Evolutionary conservation across 2,888 invertebrate species (phyloP).

Genomic region (Formica aserva): DNA sequence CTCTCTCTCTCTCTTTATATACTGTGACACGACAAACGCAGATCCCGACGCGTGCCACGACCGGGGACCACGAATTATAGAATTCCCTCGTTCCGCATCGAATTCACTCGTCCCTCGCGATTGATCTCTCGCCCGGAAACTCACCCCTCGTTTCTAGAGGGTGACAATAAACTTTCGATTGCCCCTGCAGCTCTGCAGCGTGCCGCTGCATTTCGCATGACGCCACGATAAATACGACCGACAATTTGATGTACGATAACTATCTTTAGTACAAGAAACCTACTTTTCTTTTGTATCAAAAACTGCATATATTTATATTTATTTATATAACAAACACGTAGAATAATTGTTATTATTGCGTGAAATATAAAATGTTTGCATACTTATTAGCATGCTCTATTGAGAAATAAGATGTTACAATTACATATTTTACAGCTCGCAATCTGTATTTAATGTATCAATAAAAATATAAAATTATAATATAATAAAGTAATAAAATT

Average conservation of each 20-base stretch:
- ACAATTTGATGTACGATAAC: background rate
- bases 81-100: conserved; percentile 68
- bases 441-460: background rate
- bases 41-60: conserved; percentile 61
- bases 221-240: background rate
- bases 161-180: conserved; percentile 54
- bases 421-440: background rate
- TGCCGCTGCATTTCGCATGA: conserved; percentile 33
- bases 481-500: background rate
- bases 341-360: background rate
- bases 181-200: conserved; percentile 24
- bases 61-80: conserved; percentile 55
- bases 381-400: background rate
- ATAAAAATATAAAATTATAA: conserved; percentile 4
- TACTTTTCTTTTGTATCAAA: background rate
- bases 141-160: conserved; percentile 28
- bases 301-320: background rate
- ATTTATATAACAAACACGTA: background rate
- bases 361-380: background rate
- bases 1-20: conserved; percentile 4
- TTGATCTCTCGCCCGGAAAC: conserved; percentile 42
- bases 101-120: conserved; percentile 58
- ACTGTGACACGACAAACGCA: conserved; percentile 28
- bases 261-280: background rate
- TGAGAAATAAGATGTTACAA: background rate